These are phyloP conservation scores for Paratrypauchen microcephalus DNA, from an alignment of 2,797 vertebrate species.

Conservation along the genomic window DNA sequence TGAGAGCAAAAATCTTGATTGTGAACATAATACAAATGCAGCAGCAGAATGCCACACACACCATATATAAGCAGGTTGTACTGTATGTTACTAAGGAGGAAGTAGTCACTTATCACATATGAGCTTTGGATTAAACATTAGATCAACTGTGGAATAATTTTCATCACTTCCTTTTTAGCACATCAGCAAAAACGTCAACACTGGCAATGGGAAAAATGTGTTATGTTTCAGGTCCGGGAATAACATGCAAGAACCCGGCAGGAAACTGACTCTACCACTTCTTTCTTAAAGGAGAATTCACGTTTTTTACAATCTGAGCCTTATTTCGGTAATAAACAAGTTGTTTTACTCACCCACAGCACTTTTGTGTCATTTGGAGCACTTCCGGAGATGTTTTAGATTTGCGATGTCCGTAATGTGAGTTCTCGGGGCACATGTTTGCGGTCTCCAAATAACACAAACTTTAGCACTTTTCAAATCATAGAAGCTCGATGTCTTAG, in stretches of 20 bases:
- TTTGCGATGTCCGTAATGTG: too few relatives aligned
- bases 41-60: not conserved
- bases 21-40: not conserved
- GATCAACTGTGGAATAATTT: not conserved
- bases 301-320: too few relatives aligned
- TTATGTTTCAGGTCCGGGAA: not conserved
- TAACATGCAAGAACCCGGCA: not conserved
- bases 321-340: too few relatives aligned
- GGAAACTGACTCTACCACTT: not conserved
- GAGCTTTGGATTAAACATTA: not conserved
- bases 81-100: not conserved
- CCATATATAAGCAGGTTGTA: not conserved
- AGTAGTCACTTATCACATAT: not conserved
- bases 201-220: not conserved
- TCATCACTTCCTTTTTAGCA: not conserved
- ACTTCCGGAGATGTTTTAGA: too few relatives aligned
- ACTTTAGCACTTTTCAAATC: too few relatives aligned
- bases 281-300: too few relatives aligned
- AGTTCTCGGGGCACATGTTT: too few relatives aligned
- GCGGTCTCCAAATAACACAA: too few relatives aligned
- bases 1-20: slow-evolving; percentile 1
- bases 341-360: too few relatives aligned
- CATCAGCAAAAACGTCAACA: slow-evolving; percentile 1
- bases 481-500: too few relatives aligned
- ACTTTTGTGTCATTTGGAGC: too few relatives aligned